Evolutionary conservation across 2,797 vertebrate species (phyloP).

Genomic region (Capromys pilorides): DNA sequence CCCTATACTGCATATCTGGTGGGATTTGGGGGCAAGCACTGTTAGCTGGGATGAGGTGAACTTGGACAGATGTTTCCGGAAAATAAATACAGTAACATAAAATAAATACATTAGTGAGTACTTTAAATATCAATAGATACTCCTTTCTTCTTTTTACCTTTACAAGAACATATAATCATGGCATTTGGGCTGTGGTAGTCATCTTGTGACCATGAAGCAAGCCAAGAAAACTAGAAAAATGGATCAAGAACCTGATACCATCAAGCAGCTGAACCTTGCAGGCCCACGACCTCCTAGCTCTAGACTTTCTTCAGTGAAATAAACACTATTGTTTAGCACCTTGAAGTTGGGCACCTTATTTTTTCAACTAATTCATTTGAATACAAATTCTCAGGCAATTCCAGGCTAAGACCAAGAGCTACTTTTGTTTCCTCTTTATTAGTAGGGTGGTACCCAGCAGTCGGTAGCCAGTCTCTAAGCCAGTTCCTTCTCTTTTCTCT

Average conservation of each 20-base stretch:
- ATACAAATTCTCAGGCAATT: background rate
- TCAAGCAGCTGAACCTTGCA: background rate
- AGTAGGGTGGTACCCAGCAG: background rate
- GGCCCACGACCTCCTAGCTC: background rate
- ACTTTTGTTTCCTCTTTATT: background rate
- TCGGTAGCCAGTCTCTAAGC: background rate
- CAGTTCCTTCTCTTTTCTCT: background rate
- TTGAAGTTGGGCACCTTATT: background rate
- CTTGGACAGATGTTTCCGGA: background rate
- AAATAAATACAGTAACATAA: background rate
- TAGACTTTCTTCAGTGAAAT: slow-evolving; percentile 8
- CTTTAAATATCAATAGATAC: background rate
- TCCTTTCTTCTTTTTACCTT: background rate
- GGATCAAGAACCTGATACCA: background rate
- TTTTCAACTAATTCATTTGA: background rate
- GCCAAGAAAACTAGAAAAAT: slow-evolving; percentile 17
- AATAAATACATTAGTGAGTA: background rate
- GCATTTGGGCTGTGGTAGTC: background rate
- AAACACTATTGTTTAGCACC: background rate
- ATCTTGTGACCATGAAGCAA: slow-evolving; percentile 1
- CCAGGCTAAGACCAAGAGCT: background rate
- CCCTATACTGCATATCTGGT: background rate
- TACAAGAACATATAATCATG: background rate
- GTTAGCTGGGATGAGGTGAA: background rate
- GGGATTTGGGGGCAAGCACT: background rate